Base-by-base conservation (phyloP, 2,888 invertebrate species). In the Aspidiotus rigidus region DNA sequence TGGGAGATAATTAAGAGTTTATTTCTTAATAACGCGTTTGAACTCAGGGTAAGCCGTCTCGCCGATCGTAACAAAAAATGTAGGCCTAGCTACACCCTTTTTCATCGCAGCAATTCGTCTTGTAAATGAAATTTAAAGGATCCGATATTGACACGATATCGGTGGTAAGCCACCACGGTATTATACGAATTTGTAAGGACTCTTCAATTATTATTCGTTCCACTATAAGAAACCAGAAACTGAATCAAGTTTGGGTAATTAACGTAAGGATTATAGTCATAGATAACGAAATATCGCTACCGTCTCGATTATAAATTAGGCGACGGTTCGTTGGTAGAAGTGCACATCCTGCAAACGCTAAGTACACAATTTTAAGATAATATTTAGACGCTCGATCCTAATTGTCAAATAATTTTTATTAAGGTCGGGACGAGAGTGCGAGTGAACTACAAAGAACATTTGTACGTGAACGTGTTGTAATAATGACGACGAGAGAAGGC, bases 331-430 rank as follows among this genome's bases (percentile, higher is more conserved):
- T 15, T 17, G 11, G 59, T 13, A 39, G 28, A 10, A 13, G 28
- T 13, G 59, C 17, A 17, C 13, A 39, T 17, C 28, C 39, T 13
- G 17, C 16, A 16, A 16, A 55, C 16, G 39, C 10, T 56, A 59
- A 11, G 28, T 28, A 17, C 59, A 28, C 28, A 13, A 13, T 59
- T 28, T 28, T 16, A 17, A 39, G 59, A 59, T 59, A 59, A 59
- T 59, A 59, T 59, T 59, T 59, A 59, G 62, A 44, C 62, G 62
- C 57, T 10, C 11, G 62, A 44, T 42, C 59, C 17, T 67, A 67
- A 67, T 67, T 67, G 57, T 59, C 59, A 67, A 67, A 67, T 67
- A 67, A 67, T 67, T 67, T 67, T 60, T 67, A 67, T 67, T 60
- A 59, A 8, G 39, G 17, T 10, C 13, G 56, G 56, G n/a, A 10